A percentile compares a stretch with the other conserved stretches of the same genome.
Evolutionary conservation across 2,888 invertebrate species (phyloP).

Genomic region (Ptychoptera contaminata): DNA sequence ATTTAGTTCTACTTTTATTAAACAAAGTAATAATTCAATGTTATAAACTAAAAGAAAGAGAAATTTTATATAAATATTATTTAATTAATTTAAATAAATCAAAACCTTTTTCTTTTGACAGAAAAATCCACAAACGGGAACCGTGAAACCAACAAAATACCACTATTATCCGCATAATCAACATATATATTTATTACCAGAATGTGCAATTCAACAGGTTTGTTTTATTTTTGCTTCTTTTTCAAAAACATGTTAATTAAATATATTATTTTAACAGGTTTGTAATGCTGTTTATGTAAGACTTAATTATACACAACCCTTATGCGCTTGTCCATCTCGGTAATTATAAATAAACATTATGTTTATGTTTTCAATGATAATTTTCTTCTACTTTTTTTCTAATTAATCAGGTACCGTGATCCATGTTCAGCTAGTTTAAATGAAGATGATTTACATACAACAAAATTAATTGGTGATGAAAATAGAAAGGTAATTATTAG

Average conservation of each 20-base stretch:
- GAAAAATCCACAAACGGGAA: constrained; percentile 52
- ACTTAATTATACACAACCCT: constrained; percentile 80
- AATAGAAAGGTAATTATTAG: constrained; percentile 63
- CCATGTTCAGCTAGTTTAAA: constrained; percentile 83
- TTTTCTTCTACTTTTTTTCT: no score
- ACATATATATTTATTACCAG: constrained; percentile 79
- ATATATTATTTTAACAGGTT: constrained; percentile 35
- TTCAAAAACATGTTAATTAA: not conserved
- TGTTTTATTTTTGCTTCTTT: constrained; percentile 8
- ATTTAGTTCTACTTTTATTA: no score
- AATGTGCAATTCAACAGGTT: constrained; percentile 88
- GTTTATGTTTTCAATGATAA: not conserved
- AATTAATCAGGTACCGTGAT: constrained; percentile 46
- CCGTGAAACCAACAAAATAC: constrained; percentile 80
- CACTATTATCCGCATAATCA: constrained; percentile 90
- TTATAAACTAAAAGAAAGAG: no score
- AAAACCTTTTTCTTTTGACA: constrained; percentile 33
- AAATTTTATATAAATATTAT: not conserved
- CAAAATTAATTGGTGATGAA: constrained; percentile 72
- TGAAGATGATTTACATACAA: constrained; percentile 83
- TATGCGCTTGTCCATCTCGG: constrained; percentile 80
- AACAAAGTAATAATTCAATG: no score
- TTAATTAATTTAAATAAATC: no score
- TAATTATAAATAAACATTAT: constrained; percentile 14
- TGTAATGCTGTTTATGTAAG: constrained; percentile 89